Base-by-base conservation (phyloP, 2,888 invertebrate species). In the Acrobasis suavella region DNA sequence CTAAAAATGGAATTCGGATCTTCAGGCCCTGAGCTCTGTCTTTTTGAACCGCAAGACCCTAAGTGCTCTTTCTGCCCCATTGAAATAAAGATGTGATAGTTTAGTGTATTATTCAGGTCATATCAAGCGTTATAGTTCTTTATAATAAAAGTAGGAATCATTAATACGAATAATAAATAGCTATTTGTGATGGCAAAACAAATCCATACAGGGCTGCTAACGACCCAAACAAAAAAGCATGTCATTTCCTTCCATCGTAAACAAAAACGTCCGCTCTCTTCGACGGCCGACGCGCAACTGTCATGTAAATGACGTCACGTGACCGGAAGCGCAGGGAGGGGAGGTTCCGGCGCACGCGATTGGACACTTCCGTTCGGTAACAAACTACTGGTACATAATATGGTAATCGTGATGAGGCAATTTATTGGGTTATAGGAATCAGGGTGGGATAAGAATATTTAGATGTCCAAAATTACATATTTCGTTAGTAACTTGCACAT, bases 301-400 rank as follows among this genome's bases (percentile, higher is more conserved):
- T 91, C 88, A 91, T 89, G 90, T 88, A 89, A 91, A 92, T 91
- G 89, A 86, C 86, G 91, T 91, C 92, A 91, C 91, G 91, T 86
- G 91, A 88, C 92, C 91, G 91, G 92, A 91, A 86, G 87, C 82
- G 85, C 78, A 83, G 88, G 87, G 88, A 78, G 83, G 86, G 78
- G 82, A 80, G 61, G 85, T 87, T 89, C 90, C 85, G 68, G 82
- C 87, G 86, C 87, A 89, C 87, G 89, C 91, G 89, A 92, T 92
- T 91, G 91, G 91, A 85, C 87, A 90, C 91, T 89, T 92, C 92
- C 92, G 89, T 82, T 85, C 72, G 74, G 83, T 82, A 87, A 86
- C 86, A 88, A 89, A 89, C 85, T 87, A 77, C 82, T 78, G 79
- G 79, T 82, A 83, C 76, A 86, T 88, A 89, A 86, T 89, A 91